Evolutionary conservation across 2,888 invertebrate genomes (phyloP).

Genomic region (Hypselothyrea guttata): DNA sequence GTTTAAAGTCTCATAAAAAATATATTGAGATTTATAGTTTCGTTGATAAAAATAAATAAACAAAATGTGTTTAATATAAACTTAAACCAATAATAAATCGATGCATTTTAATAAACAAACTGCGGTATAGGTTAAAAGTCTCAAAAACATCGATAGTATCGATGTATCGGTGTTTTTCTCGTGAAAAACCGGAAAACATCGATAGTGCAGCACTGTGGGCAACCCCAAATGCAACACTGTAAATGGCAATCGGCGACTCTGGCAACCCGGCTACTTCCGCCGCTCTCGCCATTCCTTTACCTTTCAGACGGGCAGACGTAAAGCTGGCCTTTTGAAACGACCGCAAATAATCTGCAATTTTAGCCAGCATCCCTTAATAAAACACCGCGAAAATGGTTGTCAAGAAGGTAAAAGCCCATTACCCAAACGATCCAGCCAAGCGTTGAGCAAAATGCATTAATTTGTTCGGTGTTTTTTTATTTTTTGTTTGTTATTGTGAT

Average conservation of each 20-base stretch:
- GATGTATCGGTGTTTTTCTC: constrained; percentile 15
- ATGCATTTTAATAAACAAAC: no score
- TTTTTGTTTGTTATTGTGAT: constrained; percentile 32
- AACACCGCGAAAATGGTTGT: constrained; percentile 81
- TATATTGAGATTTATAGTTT: no score
- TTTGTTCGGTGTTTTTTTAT: constrained; percentile 20
- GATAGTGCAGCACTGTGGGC: constrained; percentile 19
- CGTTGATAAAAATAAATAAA: no score
- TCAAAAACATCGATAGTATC: no score
- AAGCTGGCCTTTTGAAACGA: constrained; percentile 80
- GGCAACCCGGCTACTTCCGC: constrained; percentile 74
- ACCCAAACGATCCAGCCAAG: constrained; percentile 16
- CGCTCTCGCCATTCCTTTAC: constrained; percentile 80
- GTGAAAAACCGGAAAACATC: no score
- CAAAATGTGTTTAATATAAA: no score
- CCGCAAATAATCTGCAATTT: constrained; percentile 80
- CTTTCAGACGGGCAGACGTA: constrained; percentile 81
- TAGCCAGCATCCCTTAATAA: constrained; percentile 76
- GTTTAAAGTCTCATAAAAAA: no score
- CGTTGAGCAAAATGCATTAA: constrained; percentile 22
- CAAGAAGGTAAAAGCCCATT: constrained; percentile 80
- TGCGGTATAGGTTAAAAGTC: no score
- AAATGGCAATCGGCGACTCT: constrained; percentile 26
- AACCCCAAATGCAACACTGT: constrained; percentile 59
- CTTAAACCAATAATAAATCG: no score